phyloP scores from a whole-genome alignment of 1,140 invertebrate species.

The Daktulosphaira vitifoliae region DNA sequence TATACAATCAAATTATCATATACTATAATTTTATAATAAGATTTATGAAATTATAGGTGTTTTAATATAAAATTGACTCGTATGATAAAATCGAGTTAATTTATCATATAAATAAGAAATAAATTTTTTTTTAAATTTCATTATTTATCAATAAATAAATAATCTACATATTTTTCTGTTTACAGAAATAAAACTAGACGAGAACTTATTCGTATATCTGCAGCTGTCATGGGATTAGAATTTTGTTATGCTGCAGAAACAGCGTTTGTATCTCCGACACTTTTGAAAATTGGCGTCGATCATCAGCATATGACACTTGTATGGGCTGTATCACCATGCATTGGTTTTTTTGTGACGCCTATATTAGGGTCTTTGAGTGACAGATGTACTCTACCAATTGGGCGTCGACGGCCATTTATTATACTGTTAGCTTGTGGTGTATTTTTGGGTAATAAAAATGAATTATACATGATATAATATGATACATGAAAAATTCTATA shows the following conservation, averaged over 20 bases:
- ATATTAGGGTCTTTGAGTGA: constrained; percentile 87
- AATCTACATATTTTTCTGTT: constrained; percentile 17
- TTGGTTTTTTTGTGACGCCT: constrained; percentile 90
- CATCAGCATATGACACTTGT: constrained; percentile 88
- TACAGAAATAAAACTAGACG: constrained; percentile 65
- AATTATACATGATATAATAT: too few relatives aligned
- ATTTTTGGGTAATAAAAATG: constrained; percentile 75
- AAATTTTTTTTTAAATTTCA: too few relatives aligned
- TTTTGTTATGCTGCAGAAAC: constrained; percentile 96
- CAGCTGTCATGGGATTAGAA: constrained; percentile 94
- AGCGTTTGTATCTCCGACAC: constrained; percentile 89
- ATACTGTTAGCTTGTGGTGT: constrained; percentile 80
- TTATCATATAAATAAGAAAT: background rate
- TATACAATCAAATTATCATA: too few relatives aligned
- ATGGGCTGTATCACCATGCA: constrained; percentile 84
- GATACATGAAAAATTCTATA: background rate
- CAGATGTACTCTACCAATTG: constrained; percentile 66
- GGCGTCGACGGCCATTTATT: constrained; percentile 84
- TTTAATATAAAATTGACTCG: too few relatives aligned
- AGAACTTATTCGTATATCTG: constrained; percentile 78
- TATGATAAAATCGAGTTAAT: too few relatives aligned
- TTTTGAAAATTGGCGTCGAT: constrained; percentile 85
- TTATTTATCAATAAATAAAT: too few relatives aligned
- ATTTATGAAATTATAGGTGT: too few relatives aligned
- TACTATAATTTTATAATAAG: too few relatives aligned